Conservation (phyloP, 2,888 invertebrate genomes). For the Crematogaster levior region DNA sequence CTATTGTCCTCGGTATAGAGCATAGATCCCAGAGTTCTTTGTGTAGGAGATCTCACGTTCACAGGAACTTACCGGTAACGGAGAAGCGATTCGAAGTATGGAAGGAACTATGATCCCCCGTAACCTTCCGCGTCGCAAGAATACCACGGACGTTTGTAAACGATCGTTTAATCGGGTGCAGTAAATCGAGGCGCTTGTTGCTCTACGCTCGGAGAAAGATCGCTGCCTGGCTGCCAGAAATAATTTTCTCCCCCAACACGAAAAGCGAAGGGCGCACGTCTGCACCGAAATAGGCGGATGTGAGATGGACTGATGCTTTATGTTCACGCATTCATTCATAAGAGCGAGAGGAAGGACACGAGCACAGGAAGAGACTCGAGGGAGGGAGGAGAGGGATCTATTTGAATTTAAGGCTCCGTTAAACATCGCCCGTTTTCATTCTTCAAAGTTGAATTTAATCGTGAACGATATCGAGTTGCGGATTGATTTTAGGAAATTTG, state of each 20-base stretch:
- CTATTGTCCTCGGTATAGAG: not conserved
- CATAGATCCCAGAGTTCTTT: conserved; percentile 11
- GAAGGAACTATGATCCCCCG: conserved; percentile 4
- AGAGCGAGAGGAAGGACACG: conserved; percentile 48
- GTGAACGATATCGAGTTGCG: not conserved
- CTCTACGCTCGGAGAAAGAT: conserved; percentile 55
- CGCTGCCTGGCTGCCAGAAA: conserved; percentile 72
- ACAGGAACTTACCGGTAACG: conserved; percentile 5
- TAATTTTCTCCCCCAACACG: conserved; percentile 79
- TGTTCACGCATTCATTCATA: conserved; percentile 62
- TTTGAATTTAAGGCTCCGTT: conserved; percentile 49
- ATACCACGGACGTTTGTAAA: conserved; percentile 22
- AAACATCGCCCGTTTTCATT: conserved; percentile 7
- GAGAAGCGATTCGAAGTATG: conserved; percentile 25
- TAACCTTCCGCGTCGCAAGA: conserved; percentile 9
- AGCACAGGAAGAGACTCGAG: conserved; percentile 43
- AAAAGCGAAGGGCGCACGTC: conserved; percentile 73
- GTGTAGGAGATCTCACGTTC: conserved; percentile 11
- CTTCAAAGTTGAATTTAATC: not conserved
- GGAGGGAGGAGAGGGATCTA: conserved; percentile 32
- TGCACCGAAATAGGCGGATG: conserved; percentile 77
- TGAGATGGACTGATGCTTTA: conserved; percentile 57
- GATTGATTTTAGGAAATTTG: not conserved
- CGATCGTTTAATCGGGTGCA: conserved; percentile 45
- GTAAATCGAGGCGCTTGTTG: conserved; percentile 22